Base-by-base conservation (phyloP, 2,888 invertebrate species). In the Scaptomyza polygonia region DNA sequence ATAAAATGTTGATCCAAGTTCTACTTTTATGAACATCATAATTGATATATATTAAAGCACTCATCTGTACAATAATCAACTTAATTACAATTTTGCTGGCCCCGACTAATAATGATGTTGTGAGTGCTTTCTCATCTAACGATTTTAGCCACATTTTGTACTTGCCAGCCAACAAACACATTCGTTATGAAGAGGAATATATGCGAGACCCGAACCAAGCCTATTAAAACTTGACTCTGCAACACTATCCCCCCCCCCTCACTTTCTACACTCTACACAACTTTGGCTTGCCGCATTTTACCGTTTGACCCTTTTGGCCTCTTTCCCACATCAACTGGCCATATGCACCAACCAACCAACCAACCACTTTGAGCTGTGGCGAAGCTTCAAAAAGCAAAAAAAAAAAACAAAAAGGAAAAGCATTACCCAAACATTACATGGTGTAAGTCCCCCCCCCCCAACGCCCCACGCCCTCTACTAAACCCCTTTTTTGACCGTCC, bases 321-420 rank as follows among this genome's bases (percentile, higher is more conserved):
- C 76, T 73, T 67, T 76, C 68, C 79, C 73, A 67, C 75, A 55
- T 61, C 77, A 66, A 57, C 73, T 73, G 74, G 73, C 71, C 78
- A 77, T 72, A 67, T 70, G 73, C 73, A 73, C 48, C 25, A 71
- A 39, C 76, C 82, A 78, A 67, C 67, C 70, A 70, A 73, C 48
- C 25, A 71, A 39, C 76, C 82, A 78, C 82, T 78, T 81, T 81
- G 66, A 77, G 80, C 65, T 75, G 81, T 77, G 77, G 81, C 77
- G 47, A 53, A 68, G 81, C 81, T 72, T 55, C 25, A 8, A 40
- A 44, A 30, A 39, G 18, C 34, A 49, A 55, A 65, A 64, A 21
- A 66, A 40, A 16, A 8, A 39, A 18, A 16, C 18, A 18, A 44
- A 49, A 36, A 32, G 36, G 48, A 62, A 48, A 55, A 54, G 49